Evolutionary conservation across 2,888 invertebrate species (phyloP).

Genomic region (Eueremaeus valkanovi): DNA sequence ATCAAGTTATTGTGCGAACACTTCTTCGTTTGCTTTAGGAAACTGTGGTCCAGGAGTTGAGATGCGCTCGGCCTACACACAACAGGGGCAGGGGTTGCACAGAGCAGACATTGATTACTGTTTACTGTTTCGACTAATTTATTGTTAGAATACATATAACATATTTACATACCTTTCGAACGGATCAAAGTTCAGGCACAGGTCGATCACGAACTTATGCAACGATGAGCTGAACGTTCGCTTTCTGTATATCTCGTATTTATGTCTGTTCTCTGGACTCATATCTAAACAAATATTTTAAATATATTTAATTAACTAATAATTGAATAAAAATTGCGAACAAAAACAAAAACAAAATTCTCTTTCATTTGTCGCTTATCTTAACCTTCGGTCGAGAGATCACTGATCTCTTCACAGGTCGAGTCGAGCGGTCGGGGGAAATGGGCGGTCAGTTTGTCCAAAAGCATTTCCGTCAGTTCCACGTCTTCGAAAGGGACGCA

Average conservation of each 20-base stretch:
- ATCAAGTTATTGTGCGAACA: constrained; percentile 27
- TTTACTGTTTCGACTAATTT: too few species aligned
- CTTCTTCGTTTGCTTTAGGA: constrained; percentile 61
- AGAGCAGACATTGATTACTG: background rate
- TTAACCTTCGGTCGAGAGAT: constrained; percentile 37
- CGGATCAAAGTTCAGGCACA: constrained; percentile 67
- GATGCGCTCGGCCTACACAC: constrained; percentile 63
- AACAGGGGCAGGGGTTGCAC: background rate
- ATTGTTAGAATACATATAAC: background rate
- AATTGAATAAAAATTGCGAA: constrained; percentile 7
- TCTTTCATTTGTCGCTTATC: background rate
- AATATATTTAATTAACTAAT: too few species aligned
- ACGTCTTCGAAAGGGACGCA: constrained; percentile 80
- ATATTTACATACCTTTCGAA: constrained; percentile 56
- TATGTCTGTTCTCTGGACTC: constrained; percentile 44
- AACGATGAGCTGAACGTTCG: constrained; percentile 69
- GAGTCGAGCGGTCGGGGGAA: constrained; percentile 53
- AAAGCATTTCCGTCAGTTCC: constrained; percentile 81
- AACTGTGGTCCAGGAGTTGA: constrained; percentile 66
- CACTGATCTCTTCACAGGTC: constrained; percentile 39
- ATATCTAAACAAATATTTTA: too few species aligned
- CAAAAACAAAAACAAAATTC: background rate
- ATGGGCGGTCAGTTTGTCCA: constrained; percentile 78
- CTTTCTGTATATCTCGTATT: constrained; percentile 44
- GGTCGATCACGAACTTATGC: constrained; percentile 67